These are phyloP conservation scores for Typhlomys cinereus DNA, from an alignment of 2,113 vertebrate genomes.

Conservation along the genomic window DNA sequence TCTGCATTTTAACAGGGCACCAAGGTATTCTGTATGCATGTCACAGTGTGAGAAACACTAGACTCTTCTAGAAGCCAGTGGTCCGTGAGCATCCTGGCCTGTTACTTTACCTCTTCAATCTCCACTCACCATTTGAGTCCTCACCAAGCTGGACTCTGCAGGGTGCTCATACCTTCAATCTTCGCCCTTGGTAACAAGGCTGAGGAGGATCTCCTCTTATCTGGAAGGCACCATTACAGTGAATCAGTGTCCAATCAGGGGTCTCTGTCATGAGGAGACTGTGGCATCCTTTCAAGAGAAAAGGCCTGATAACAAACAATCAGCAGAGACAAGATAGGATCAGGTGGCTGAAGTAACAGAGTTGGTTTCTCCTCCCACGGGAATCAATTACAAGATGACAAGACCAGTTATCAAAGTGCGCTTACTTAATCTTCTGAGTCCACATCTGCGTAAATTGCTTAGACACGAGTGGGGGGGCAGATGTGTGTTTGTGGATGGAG, in stretches of 20 bases:
- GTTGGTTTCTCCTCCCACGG: neutral
- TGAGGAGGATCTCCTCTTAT: neutral
- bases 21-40: neutral
- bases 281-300: constrained; percentile 20
- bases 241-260: neutral
- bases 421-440: constrained; percentile 28
- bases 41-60: neutral
- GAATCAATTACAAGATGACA: neutral
- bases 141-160: neutral
- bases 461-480: neutral
- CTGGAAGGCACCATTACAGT: neutral
- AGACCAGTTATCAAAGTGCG: constrained; percentile 29
- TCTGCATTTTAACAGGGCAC: neutral
- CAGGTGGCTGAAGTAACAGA: neutral
- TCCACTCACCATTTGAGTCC: neutral
- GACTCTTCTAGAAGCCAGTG: neutral
- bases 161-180: neutral
- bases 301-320: constrained; percentile 38
- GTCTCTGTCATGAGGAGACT: neutral
- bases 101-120: neutral
- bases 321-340: neutral
- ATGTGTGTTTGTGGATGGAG: neutral
- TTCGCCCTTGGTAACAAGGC: neutral
- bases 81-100: neutral
- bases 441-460: neutral